phyloP scores from a whole-genome alignment of 2,113 vertebrate species.

The Nansenia antarctica region DNA sequence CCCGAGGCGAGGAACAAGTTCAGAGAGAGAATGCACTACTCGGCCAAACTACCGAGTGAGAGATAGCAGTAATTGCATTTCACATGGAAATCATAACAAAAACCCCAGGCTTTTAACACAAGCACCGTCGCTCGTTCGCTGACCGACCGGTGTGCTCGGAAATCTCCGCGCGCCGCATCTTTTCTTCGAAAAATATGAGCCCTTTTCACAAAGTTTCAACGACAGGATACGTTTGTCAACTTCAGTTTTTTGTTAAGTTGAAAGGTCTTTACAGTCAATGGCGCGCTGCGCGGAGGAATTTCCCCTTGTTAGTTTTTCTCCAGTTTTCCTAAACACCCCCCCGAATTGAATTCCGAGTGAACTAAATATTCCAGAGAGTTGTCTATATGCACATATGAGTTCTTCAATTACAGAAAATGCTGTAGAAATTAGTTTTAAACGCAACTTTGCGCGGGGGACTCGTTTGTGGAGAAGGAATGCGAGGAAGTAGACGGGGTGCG shows the following conservation, averaged over 20 bases:
- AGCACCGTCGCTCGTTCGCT: conserved; percentile 51
- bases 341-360: background rate
- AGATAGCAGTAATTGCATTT: conserved; percentile 69
- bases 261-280: conserved; percentile 85
- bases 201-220: conserved; percentile 66
- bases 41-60: conserved; percentile 58
- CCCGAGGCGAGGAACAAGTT: conserved; percentile 58
- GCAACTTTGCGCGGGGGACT: conserved; percentile 71
- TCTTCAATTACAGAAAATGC: background rate
- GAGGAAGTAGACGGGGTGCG: conserved; percentile 85
- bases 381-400: background rate
- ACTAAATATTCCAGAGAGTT: background rate
- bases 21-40: conserved; percentile 48
- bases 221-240: conserved; percentile 77
- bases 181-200: conserved; percentile 47
- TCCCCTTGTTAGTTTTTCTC: conserved; percentile 64
- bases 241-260: conserved; percentile 84
- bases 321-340: conserved; percentile 5
- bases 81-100: conserved; percentile 77
- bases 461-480: conserved; percentile 85
- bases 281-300: conserved; percentile 89
- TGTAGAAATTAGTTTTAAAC: conserved; percentile 17
- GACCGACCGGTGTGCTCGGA: conserved; percentile 26
- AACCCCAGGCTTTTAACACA: conserved; percentile 53
- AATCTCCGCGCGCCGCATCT: conserved; percentile 47